Conservation (phyloP, 2,797 vertebrate species). For the Cryptoprocta ferox region DNA sequence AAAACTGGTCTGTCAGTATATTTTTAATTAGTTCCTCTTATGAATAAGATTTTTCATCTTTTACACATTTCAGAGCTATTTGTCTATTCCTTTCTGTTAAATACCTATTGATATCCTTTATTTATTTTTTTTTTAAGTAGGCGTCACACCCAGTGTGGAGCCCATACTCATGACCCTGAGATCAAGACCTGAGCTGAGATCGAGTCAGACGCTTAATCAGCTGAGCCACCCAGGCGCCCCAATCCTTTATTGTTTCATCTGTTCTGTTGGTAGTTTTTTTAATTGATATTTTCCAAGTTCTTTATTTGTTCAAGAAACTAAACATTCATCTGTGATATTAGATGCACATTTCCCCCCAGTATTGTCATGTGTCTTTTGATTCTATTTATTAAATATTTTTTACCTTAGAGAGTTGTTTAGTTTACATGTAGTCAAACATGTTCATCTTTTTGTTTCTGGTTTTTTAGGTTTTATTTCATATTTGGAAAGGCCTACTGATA, state of each 20-base stretch:
- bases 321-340: background rate
- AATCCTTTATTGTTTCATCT: background rate
- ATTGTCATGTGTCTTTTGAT: background rate
- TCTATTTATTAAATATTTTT: background rate
- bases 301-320: background rate
- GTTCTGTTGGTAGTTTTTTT: background rate
- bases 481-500: background rate
- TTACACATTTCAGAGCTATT: background rate
- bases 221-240: too few species aligned
- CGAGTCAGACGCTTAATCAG: too few species aligned
- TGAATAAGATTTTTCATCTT: background rate
- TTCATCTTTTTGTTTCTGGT: background rate
- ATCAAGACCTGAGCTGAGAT: too few species aligned
- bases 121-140: too few species aligned
- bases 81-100: background rate
- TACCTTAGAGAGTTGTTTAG: background rate
- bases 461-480: background rate
- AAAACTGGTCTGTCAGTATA: background rate
- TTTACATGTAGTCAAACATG: background rate
- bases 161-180: too few species aligned
- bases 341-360: background rate
- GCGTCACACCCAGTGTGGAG: too few species aligned
- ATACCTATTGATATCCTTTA: background rate
- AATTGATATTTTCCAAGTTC: background rate
- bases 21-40: slow-evolving; percentile 15